phyloP scores from a whole-genome alignment of 2,888 invertebrate genomes.

The Drosophila pegasa region DNA sequence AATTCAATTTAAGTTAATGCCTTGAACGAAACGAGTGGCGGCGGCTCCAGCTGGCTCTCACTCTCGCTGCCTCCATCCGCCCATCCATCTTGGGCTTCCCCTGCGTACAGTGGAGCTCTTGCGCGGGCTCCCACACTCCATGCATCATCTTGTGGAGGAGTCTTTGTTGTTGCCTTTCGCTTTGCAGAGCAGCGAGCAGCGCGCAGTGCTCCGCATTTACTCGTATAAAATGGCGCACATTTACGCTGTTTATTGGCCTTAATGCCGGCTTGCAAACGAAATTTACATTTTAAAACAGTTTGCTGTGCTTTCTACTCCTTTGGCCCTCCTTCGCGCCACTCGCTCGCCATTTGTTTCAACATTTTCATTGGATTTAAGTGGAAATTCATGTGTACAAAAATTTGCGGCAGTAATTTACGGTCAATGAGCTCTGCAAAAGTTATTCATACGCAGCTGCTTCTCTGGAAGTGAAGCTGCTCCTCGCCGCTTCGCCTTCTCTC shows the following conservation, averaged over 20 bases:
- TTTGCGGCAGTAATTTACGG: slow-evolving; percentile 73
- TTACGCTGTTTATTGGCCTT: slow-evolving; percentile 79
- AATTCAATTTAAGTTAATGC: slow-evolving; percentile 80
- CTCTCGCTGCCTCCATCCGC: slow-evolving; percentile 2
- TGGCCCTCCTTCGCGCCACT: slow-evolving; percentile 23
- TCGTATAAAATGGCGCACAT: slow-evolving; percentile 75
- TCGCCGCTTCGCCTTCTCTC: slow-evolving; percentile 10
- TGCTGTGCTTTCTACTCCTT: slow-evolving; percentile 59
- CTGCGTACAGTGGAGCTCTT: slow-evolving; percentile 9
- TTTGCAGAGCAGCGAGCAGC: slow-evolving; percentile 45
- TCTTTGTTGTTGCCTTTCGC: slow-evolving; percentile 42
- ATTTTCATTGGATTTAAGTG: slow-evolving; percentile 80
- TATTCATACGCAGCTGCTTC: slow-evolving; percentile 54
- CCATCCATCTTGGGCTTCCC: slow-evolving; percentile 12
- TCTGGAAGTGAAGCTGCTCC: slow-evolving; percentile 29
- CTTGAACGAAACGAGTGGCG: slow-evolving; percentile 46
- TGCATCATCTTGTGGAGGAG: slow-evolving; percentile 57
- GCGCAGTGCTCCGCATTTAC: slow-evolving; percentile 56
- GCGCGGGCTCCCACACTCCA: slow-evolving; percentile 24
- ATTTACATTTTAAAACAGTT: slow-evolving; percentile 80
- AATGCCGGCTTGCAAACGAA: slow-evolving; percentile 76
- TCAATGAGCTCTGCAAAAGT: slow-evolving; percentile 69
- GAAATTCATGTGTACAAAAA: slow-evolving; percentile 79
- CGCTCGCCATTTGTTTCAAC: slow-evolving; percentile 69
- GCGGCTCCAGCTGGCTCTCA: slow-evolving; percentile 23